Conservation (phyloP, 1,140 invertebrate species). For the Drosophila burlai region DNA sequence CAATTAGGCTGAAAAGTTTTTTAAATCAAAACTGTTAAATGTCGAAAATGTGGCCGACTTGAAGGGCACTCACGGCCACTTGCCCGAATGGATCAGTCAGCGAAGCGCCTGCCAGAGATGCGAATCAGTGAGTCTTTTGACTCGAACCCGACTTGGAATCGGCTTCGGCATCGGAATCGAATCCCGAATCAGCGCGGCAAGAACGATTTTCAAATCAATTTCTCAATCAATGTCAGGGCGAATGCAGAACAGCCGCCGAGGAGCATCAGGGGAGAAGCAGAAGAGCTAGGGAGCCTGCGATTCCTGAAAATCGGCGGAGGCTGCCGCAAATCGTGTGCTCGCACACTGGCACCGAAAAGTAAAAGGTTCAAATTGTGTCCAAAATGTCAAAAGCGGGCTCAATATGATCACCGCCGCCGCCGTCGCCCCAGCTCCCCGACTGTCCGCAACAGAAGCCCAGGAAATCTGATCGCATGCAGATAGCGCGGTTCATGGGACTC, state of each 20-base stretch:
- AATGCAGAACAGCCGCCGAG: constrained; percentile 25
- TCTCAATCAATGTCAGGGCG: constrained; percentile 80
- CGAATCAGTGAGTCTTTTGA: constrained; percentile 40
- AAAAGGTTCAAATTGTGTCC: constrained; percentile 84
- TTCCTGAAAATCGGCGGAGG: constrained; percentile 58
- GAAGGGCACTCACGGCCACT: constrained; percentile 36
- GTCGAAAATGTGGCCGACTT: constrained; percentile 6
- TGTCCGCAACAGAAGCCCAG: constrained; percentile 72
- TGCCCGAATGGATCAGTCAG: constrained; percentile 41
- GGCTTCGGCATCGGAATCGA: constrained; percentile 40
- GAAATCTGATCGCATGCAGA: constrained; percentile 84
- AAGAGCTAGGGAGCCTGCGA: constrained; percentile 12
- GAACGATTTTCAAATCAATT: constrained; percentile 82
- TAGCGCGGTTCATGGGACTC: constrained; percentile 55
- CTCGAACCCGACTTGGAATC: constrained; percentile 53
- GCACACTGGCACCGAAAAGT: constrained; percentile 60
- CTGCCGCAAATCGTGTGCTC: constrained; percentile 64
- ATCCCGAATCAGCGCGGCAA: constrained; percentile 40
- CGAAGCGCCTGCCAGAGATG: constrained; percentile 49
- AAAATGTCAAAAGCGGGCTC: constrained; percentile 83
- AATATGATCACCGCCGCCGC: constrained; percentile 66
- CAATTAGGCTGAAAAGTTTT: neutral
- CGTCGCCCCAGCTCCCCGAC: constrained; percentile 3
- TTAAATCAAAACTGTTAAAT: constrained; percentile 49
- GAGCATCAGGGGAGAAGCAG: neutral